Conservation (phyloP, 2,113 vertebrate species). For the Gallinago paraguaiae region DNA sequence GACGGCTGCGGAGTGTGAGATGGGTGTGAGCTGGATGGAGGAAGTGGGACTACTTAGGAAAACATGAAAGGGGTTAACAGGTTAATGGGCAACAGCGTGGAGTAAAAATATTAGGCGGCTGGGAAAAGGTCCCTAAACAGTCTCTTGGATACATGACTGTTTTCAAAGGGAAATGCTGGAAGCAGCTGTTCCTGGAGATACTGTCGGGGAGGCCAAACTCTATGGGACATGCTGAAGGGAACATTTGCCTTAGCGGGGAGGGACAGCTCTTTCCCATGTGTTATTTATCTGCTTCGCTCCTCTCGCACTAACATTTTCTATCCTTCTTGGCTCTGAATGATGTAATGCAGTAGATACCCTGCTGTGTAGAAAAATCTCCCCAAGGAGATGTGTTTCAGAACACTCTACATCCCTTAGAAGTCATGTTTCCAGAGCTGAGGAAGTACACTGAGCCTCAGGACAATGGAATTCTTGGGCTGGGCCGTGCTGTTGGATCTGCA, state of each 20-base stretch:
- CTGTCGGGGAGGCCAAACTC: neutral
- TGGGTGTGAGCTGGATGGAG: neutral
- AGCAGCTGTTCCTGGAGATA: constrained; percentile 53
- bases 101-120: neutral
- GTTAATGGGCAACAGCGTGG: neutral
- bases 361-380: neutral
- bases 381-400: neutral
- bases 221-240: neutral
- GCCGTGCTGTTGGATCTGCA: neutral
- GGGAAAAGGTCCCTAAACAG: constrained; percentile 12
- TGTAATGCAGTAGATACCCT: neutral
- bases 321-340: neutral
- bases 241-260: neutral
- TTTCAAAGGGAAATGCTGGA: constrained; percentile 61
- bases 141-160: neutral
- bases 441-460: neutral
- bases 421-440: neutral
- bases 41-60: neutral
- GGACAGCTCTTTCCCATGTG: neutral
- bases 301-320: neutral
- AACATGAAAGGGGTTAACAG: neutral
- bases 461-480: neutral
- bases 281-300: neutral
- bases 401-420: neutral
- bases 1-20: neutral